Evolutionary conservation across 2,888 invertebrate genomes (phyloP).

Genomic region (Lordiphosa andalusiaca): DNA sequence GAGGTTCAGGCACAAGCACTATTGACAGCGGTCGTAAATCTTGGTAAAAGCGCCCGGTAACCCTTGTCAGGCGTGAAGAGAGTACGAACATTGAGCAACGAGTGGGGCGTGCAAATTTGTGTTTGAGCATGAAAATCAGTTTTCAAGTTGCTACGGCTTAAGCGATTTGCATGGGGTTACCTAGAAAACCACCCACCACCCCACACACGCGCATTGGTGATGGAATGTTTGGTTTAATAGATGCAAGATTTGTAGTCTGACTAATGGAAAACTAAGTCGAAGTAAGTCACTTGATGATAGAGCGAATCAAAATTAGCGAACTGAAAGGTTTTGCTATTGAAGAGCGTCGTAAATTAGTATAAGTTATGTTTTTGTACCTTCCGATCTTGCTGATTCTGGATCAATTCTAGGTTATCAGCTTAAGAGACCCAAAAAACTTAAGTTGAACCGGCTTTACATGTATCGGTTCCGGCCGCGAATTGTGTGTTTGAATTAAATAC

Average conservation of each 20-base stretch:
- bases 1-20: constrained; percentile 62
- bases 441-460: too few relatives aligned
- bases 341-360: neutral
- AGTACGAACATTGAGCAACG: constrained; percentile 2
- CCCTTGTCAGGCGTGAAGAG: constrained; percentile 53
- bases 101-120: constrained; percentile 50
- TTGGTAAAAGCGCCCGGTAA: constrained; percentile 59
- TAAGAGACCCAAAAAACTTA: too few relatives aligned
- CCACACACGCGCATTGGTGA: neutral
- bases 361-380: too few relatives aligned
- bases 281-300: constrained; percentile 20
- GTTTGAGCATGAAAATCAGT: constrained; percentile 57
- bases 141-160: constrained; percentile 29
- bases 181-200: constrained; percentile 3
- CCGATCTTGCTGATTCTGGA: too few relatives aligned
- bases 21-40: constrained; percentile 74
- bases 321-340: neutral
- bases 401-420: too few relatives aligned
- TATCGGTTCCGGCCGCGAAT: too few relatives aligned
- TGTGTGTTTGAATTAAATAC: too few relatives aligned
- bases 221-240: neutral
- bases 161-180: constrained; percentile 18
- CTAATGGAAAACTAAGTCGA: constrained; percentile 29
- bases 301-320: constrained; percentile 5
- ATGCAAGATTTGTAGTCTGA: constrained; percentile 21